phyloP scores from a whole-genome alignment of 2,797 vertebrate genomes.

The Cirrhinus mrigala region DNA sequence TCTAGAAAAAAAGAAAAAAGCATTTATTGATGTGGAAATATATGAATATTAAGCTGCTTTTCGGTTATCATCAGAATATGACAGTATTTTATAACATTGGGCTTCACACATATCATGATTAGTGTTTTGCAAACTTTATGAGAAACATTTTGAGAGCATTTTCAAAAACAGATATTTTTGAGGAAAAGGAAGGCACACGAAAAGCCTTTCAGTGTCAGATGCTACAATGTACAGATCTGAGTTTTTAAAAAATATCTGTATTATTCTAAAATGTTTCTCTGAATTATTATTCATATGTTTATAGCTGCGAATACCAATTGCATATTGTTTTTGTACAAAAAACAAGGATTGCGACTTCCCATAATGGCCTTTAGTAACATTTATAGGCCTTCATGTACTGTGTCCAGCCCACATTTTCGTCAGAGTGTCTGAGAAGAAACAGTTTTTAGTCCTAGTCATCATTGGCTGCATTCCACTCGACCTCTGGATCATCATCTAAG shows the following conservation, averaged over 20 bases:
- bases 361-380: background rate
- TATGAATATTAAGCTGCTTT: background rate
- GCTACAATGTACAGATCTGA: background rate
- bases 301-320: too few relatives aligned
- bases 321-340: background rate
- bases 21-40: background rate
- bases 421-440: background rate
- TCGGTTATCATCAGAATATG: background rate
- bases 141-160: constrained; percentile 7
- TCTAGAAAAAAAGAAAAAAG: background rate
- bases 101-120: background rate
- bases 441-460: constrained; percentile 57
- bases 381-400: background rate
- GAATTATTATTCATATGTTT: background rate
- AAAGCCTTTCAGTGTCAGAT: constrained; percentile 13
- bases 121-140: background rate
- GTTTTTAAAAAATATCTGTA: background rate
- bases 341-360: background rate
- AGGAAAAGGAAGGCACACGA: constrained; percentile 29
- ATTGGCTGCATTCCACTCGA: constrained; percentile 86
- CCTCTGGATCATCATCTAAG: constrained; percentile 87
- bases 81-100: background rate
- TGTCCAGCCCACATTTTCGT: constrained; percentile 2
- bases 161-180: background rate
- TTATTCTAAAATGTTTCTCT: background rate